Conservation (phyloP, 2,888 invertebrate genomes). For the Drosophila tanythrix region DNA sequence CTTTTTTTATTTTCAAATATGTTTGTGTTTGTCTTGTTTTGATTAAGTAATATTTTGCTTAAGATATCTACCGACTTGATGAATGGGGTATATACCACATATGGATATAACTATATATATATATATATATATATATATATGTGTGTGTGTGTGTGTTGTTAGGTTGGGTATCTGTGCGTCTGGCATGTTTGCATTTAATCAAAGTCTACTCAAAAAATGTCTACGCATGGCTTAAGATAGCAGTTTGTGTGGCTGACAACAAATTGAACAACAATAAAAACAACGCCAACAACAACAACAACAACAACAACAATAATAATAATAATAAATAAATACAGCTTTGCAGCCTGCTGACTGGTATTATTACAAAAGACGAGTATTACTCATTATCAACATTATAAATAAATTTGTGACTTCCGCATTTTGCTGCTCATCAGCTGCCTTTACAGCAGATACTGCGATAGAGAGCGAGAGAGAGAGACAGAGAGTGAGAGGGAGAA, state of each 20-base stretch:
- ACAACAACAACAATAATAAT: background rate
- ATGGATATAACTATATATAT: background rate
- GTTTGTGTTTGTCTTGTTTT: constrained; percentile 2
- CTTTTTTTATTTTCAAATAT: constrained; percentile 22
- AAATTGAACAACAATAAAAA: background rate
- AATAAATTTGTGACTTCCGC: constrained; percentile 49
- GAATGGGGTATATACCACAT: background rate
- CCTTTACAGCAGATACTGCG: background rate
- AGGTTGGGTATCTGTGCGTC: constrained; percentile 11
- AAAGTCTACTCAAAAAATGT: background rate
- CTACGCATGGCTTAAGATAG: constrained; percentile 31
- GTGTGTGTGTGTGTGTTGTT: background rate
- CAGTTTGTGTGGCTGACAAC: constrained; percentile 8
- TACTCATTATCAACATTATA: constrained; percentile 53
- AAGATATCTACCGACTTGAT: background rate
- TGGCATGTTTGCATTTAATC: background rate
- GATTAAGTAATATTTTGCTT: background rate
- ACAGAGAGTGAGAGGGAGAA: background rate
- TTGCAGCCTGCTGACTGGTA: background rate
- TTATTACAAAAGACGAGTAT: constrained; percentile 31
- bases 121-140: background rate
- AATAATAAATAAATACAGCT: background rate
- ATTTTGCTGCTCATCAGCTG: constrained; percentile 22
- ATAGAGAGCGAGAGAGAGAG: background rate
- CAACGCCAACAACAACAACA: background rate